A percentile compares a stretch with the other conserved stretches of the same genome.
Evolutionary conservation across 2,797 vertebrate genomes (phyloP).

Genomic region (Pseudochirops corinnae): DNA sequence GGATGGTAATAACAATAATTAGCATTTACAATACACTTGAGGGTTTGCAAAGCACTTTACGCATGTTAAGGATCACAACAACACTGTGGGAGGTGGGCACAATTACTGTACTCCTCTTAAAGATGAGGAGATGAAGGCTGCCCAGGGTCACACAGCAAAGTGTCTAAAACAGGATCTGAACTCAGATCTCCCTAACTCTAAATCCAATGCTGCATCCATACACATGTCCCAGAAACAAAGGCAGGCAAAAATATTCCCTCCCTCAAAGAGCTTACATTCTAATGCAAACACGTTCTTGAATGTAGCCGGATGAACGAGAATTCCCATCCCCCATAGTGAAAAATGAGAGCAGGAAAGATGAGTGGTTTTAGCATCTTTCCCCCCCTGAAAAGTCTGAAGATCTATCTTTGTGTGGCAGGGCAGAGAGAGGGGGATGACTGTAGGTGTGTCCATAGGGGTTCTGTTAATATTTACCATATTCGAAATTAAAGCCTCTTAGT

Average conservation of each 20-base stretch:
- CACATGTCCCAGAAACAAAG: too few relatives aligned
- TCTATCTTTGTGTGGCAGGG: not conserved
- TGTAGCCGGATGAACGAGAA: not conserved
- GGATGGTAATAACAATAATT: too few relatives aligned
- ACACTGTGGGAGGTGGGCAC: not conserved
- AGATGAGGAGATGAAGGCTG: not conserved
- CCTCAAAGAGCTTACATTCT: too few relatives aligned
- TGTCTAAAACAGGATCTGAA: not conserved
- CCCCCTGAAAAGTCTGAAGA: not conserved
- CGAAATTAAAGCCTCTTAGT: not conserved
- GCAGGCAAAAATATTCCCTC: too few relatives aligned
- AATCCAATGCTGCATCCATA: not conserved
- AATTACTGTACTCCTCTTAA: not conserved
- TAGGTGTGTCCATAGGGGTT: not conserved
- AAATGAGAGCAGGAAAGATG: not conserved
- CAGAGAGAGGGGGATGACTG: not conserved
- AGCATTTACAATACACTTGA: too few relatives aligned
- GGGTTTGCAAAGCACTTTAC: not conserved
- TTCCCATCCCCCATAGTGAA: not conserved
- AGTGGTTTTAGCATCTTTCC: not conserved
- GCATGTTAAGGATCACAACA: not conserved
- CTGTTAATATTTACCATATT: not conserved
- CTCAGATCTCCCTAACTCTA: not conserved
- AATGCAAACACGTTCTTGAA: not conserved
- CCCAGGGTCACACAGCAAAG: not conserved